Percentiles rank a stretch among this genome's conserved stretches.
Evolutionary conservation across 2,888 invertebrate genomes (phyloP).

Genomic region (Alsophila aescularia): DNA sequence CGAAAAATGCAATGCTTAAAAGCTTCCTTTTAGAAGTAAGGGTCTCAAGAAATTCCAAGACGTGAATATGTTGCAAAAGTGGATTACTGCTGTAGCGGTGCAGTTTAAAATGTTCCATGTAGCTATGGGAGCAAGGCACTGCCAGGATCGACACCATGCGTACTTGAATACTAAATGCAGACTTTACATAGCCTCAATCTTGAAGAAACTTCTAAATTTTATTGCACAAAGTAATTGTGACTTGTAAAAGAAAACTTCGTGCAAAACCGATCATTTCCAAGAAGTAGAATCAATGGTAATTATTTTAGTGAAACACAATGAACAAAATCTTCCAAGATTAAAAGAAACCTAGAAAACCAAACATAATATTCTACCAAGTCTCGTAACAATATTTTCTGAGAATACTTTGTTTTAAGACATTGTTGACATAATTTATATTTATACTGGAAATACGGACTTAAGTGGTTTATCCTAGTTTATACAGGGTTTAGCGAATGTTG

Average conservation of each 20-base stretch:
- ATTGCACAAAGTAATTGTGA: no score
- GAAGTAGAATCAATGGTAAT: no score
- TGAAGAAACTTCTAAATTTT: neutral
- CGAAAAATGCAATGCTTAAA: conserved; percentile 7
- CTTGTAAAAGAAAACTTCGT: no score
- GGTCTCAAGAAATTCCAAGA: conserved; percentile 8
- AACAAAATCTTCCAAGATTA: no score
- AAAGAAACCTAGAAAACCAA: no score
- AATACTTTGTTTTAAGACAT: conserved; percentile 13
- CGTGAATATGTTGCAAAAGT: conserved; percentile 11
- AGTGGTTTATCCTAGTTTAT: conserved; percentile 20
- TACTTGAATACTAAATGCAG: conserved; percentile 10
- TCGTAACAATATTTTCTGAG: neutral
- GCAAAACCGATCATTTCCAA: no score
- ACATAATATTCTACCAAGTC: no score
- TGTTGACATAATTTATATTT: conserved; percentile 25
- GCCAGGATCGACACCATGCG: neutral
- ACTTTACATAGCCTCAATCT: neutral
- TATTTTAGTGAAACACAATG: no score
- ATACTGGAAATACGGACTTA: conserved; percentile 11
- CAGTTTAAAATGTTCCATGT: conserved; percentile 10
- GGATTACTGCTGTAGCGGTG: conserved; percentile 7
- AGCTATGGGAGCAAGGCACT: neutral
- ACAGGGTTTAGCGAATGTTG: conserved; percentile 12
- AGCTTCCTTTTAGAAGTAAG: conserved; percentile 16